Conservation (phyloP, 2,113 vertebrate genomes). For the Brevimyrus niger region DNA sequence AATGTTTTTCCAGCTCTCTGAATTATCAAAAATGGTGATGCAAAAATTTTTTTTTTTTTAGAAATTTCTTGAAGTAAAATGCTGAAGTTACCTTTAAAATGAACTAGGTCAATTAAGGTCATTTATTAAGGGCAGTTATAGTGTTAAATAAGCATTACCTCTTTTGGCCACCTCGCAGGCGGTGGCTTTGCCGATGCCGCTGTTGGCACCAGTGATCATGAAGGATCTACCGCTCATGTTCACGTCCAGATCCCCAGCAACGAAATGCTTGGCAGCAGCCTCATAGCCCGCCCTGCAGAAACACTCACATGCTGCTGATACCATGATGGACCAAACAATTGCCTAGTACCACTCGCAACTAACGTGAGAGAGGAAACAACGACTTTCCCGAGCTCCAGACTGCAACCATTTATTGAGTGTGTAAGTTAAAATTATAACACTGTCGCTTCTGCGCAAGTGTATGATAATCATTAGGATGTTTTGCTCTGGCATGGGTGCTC, state of each 20-base stretch:
- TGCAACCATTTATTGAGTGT: background rate
- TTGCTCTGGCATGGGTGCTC: background rate
- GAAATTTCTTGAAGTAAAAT: background rate
- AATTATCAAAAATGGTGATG: background rate
- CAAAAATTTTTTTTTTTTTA: background rate
- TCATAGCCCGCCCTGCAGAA: conserved; percentile 63
- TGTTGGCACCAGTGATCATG: conserved; percentile 67
- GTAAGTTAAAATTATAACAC: background rate
- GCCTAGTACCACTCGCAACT: background rate
- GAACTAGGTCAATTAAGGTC: background rate
- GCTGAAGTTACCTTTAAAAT: background rate
- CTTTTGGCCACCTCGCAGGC: conserved; percentile 62
- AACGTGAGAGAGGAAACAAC: background rate
- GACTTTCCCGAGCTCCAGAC: background rate
- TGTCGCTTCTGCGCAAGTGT: background rate
- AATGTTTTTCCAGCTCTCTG: background rate
- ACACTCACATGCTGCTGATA: background rate
- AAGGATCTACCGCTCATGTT: conserved; percentile 61
- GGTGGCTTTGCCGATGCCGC: conserved; percentile 68
- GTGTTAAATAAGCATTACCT: conserved; percentile 48
- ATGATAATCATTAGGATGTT: background rate
- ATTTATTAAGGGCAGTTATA: background rate
- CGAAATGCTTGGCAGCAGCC: conserved; percentile 61
- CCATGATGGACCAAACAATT: background rate
- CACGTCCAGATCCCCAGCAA: conserved; percentile 61